Conservation (phyloP, 1,140 invertebrate species). For the Aphelenchoides fujianensis region DNA sequence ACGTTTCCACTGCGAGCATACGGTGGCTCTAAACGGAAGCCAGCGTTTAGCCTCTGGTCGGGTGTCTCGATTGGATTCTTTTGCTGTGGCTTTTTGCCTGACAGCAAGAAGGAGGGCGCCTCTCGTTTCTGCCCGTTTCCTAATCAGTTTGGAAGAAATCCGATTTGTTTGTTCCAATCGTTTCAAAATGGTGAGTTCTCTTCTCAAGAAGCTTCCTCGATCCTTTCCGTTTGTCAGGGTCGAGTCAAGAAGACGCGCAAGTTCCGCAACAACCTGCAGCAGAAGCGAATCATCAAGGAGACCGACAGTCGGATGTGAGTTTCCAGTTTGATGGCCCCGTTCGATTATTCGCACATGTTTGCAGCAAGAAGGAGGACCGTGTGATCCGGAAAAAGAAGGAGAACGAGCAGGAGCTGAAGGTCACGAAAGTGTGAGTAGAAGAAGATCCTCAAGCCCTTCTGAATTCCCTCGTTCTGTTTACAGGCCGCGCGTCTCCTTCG, state of each 20-base stretch:
- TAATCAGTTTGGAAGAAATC: too few species aligned
- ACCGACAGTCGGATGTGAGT: constrained; percentile 60
- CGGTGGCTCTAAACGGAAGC: too few species aligned
- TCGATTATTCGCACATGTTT: constrained; percentile 31
- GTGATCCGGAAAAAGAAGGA: constrained; percentile 56
- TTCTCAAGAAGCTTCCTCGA: too few species aligned
- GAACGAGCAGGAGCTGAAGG: constrained; percentile 56
- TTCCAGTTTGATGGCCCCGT: constrained; percentile 4
- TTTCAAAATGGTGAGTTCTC: too few species aligned
- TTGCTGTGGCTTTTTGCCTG: too few species aligned
- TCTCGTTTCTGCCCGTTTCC: too few species aligned
- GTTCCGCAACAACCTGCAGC: constrained; percentile 47
- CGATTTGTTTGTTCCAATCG: too few species aligned
- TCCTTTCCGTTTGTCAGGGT: constrained; percentile 35
- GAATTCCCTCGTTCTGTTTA: constrained; percentile 33
- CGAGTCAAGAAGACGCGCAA: constrained; percentile 50
- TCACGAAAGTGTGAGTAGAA: constrained; percentile 55
- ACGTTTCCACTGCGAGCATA: too few species aligned
- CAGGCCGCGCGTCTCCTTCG: constrained; percentile 58
- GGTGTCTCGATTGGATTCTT: too few species aligned
- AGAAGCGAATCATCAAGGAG: constrained; percentile 53
- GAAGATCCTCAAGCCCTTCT: background rate
- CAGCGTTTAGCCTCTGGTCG: too few species aligned
- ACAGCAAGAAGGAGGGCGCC: too few species aligned
- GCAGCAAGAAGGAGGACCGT: constrained; percentile 56